Evolutionary conservation across 2,797 vertebrate species (phyloP), one percentile per base, ranked within the genome.

Genomic region (Fundulus diaphanus): DNA sequence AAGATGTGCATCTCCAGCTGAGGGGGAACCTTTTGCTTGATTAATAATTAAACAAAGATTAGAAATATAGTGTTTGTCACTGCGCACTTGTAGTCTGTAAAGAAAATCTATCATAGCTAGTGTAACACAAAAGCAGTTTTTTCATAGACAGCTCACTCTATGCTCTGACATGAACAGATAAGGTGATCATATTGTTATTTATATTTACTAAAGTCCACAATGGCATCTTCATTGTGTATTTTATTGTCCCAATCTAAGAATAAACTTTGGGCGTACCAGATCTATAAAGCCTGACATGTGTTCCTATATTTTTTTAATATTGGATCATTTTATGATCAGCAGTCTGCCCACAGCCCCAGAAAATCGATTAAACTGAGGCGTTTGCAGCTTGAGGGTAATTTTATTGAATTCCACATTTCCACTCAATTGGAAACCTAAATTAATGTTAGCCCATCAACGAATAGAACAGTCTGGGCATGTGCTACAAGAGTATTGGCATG

Each of bases 401-500:
- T 73, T 68, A 76, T 71, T 59, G 29, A 73, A 77, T 75, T 83
- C 27, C 76, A 57, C 66, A 37, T 74, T 70, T 79, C 61, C 61
- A 81, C 76, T 72, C 65, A 76, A 70, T 81, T 73, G 66, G 70
- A 83, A 77, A 80, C 37, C 70, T 66, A 85, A 87, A 81, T 85
- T 82, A 84, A 85, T 84, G 70, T 80, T 77, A 67, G 73, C 68
- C 68, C 71, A 78, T 59, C n/a, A 11, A 77, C 78, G 70, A 42
- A 77, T 74, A 74, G 71, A 74, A 72, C 77, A 82, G 81, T 67
- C 42, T 69, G 85, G 88, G 85, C 83, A 80, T 70, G 76, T 69
- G 61, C 35, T 65, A n/a, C 61, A 65, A 65, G 80, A 82, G 82
- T 67, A 33, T 70, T 86, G 89, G 85, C 84, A 80, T 70, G 79